Base-by-base conservation (phyloP, 2,113 vertebrate species). In the Holacanthus passer region DNA sequence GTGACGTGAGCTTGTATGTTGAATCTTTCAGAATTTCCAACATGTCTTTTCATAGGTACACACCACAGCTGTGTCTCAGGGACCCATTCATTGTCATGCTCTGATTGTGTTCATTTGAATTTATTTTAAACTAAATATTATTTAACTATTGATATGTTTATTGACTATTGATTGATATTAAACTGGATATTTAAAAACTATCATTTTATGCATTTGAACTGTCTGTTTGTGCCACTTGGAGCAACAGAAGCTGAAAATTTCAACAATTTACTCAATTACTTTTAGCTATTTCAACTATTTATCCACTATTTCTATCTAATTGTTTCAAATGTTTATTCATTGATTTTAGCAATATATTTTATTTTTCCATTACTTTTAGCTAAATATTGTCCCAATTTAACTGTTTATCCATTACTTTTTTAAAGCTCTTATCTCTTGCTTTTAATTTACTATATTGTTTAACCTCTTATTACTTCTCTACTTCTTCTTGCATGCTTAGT, bases 1-100 rank as follows among this genome's bases (percentile, higher is more conserved):
- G 27, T 85, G 65, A 77, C 37, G 7, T 31, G 1, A 20, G 48
- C 55, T 82, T 55, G 19, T 20, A 31, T 5, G 43, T 43, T 59
- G 48, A 55, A 69, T 62, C 41, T 76, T 76, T 53, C 0, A 3
- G 41, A 73, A 29, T 35, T 35, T 22, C 17, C 0, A 7, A n/a
- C n/a, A n/a, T n/a, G n/a, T n/a, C n/a, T n/a, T n/a, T n/a, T n/a
- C n/a, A n/a, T n/a, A n/a, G n/a, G n/a, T n/a, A n/a, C n/a, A n/a
- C 19, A 37, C 27, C 12, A 29, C 64, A 45, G 55, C 45, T 2
- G 0, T 43, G 68, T 45, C 39, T 59, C 39, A 45, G n/a, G 39
- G 6, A 17, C 41, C 19, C 60, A 19, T 2, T 37, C 12, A 60
- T 63, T 63, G 53, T 13, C 32, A 50, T 8, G 13, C 10, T 72